These are phyloP conservation scores for Puma concolor DNA, from an alignment of 2,113 vertebrate genomes.

Conservation along the genomic window DNA sequence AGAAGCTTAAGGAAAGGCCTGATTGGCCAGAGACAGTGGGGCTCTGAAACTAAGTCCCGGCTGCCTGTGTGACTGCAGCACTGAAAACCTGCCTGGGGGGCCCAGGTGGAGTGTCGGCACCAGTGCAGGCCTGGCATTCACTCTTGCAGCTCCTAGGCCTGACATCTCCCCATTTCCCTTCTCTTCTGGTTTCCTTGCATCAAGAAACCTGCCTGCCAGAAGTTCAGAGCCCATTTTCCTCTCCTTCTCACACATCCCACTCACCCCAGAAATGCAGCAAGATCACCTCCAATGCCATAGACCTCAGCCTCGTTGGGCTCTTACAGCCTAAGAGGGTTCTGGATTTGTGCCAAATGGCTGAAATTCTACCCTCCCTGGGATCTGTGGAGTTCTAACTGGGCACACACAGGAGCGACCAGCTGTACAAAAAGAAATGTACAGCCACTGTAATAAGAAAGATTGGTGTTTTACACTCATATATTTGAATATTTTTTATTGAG, in stretches of 20 bases:
- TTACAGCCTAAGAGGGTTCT: background rate
- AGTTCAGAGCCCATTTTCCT: background rate
- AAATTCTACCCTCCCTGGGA: background rate
- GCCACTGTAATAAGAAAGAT: background rate
- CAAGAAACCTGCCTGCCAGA: background rate
- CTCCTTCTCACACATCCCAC: background rate
- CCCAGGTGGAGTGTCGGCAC: background rate
- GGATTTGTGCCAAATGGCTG: background rate
- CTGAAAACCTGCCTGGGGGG: background rate
- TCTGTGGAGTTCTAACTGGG: background rate
- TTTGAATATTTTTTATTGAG: slow-evolving; percentile 48
- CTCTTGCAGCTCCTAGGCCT: background rate
- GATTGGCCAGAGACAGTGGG: background rate
- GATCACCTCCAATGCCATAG: background rate
- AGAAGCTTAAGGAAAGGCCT: background rate
- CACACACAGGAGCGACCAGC: background rate
- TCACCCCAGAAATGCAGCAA: background rate
- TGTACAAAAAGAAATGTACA: background rate
- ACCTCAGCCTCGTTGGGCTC: background rate
- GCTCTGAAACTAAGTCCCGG: background rate
- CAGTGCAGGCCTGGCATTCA: background rate
- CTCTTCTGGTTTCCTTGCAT: slow-evolving; percentile 30
- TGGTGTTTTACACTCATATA: background rate
- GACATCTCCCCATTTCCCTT: background rate
- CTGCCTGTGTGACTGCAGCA: background rate